phyloP scores from a whole-genome alignment of 2,888 invertebrate species.

The Eugnorisma glareosa region DNA sequence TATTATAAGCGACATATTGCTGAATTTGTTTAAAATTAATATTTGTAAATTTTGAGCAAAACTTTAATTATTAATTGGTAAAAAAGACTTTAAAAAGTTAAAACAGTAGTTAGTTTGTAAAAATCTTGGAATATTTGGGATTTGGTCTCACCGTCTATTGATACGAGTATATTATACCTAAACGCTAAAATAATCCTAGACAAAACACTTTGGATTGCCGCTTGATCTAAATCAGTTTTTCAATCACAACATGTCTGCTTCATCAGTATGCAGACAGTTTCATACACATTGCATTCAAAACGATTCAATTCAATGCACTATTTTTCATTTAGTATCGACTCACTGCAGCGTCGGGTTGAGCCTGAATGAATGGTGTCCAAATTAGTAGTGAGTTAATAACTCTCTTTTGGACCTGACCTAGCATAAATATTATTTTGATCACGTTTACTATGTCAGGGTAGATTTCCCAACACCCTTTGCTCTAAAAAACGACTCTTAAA shows the following conservation, averaged over 20 bases:
- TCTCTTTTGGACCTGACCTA: not conserved
- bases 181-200: slow-evolving; percentile 5
- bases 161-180: not conserved
- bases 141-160: not conserved
- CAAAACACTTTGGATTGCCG: slow-evolving; percentile 18
- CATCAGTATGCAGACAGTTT: slow-evolving; percentile 77
- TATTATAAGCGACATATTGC: not conserved
- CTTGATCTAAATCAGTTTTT: slow-evolving; percentile 68
- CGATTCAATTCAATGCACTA: slow-evolving; percentile 65
- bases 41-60: too few relatives aligned
- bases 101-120: not conserved
- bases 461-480: not conserved
- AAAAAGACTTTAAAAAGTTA: not conserved
- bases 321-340: slow-evolving; percentile 69
- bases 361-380: slow-evolving; percentile 49
- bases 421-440: slow-evolving; percentile 33
- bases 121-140: not conserved
- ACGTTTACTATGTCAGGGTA: slow-evolving; percentile 17
- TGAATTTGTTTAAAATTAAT: not conserved
- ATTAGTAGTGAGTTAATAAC: slow-evolving; percentile 36
- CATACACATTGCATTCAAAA: slow-evolving; percentile 74
- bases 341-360: slow-evolving; percentile 40
- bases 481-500: slow-evolving; percentile 21
- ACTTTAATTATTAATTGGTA: too few relatives aligned
- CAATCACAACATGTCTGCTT: slow-evolving; percentile 64